phyloP scores from a whole-genome alignment of 2,888 invertebrate species.

The Formica aserva region DNA sequence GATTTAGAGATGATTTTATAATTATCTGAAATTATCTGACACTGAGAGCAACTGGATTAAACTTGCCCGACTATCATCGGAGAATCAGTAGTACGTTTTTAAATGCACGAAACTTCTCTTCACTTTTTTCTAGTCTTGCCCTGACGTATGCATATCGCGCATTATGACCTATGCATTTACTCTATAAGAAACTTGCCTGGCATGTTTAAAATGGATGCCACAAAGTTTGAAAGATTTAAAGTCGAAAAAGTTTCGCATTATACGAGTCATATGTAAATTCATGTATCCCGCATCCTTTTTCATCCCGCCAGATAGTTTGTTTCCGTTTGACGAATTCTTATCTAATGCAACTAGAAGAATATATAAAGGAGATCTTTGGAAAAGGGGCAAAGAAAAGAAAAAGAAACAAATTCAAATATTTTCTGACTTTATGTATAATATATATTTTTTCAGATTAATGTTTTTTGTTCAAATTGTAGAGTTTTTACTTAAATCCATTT shows the following conservation, averaged over 20 bases:
- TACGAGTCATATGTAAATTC: constrained; percentile 31
- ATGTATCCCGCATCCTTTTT: constrained; percentile 1
- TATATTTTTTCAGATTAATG: not conserved
- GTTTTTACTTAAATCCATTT: not conserved
- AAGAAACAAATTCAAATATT: not conserved
- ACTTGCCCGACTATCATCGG: not conserved
- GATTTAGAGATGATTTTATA: not conserved
- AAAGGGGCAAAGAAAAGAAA: not conserved
- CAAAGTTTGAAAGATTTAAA: constrained; percentile 41
- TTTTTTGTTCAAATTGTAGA: not conserved
- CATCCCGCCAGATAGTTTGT: not conserved
- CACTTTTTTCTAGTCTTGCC: not conserved
- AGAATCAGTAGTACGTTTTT: not conserved
- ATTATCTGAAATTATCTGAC: constrained; percentile 2
- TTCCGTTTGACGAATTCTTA: not conserved
- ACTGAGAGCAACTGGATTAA: not conserved
- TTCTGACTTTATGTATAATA: not conserved
- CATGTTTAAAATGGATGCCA: constrained; percentile 35
- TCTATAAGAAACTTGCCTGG: constrained; percentile 34
- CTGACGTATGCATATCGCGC: constrained; percentile 33
- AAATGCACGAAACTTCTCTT: constrained; percentile 33
- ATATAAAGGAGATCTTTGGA: not conserved
- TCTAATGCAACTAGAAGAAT: not conserved
- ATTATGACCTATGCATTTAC: constrained; percentile 30
- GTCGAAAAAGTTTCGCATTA: constrained; percentile 35